These are phyloP conservation scores for Cynopterus brachyotis DNA, from an alignment of 2,113 vertebrate genomes.

Conservation along the genomic window DNA sequence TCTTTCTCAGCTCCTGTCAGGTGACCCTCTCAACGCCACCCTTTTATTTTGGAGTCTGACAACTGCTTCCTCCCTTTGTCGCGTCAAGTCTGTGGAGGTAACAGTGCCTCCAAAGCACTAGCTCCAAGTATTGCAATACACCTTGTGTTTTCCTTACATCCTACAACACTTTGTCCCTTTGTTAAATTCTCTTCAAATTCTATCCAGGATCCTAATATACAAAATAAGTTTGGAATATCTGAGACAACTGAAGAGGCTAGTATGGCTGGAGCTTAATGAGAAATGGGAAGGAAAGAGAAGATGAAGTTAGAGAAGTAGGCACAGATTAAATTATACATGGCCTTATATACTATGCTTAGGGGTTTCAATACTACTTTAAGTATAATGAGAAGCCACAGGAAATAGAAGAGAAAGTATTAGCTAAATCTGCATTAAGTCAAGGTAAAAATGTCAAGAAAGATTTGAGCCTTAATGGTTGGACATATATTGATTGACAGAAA, in stretches of 20 bases:
- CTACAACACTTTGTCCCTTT: not conserved
- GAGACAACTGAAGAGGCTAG: not conserved
- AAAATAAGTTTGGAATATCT: not conserved
- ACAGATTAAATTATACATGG: not conserved
- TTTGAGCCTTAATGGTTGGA: not conserved
- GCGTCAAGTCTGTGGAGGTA: not conserved
- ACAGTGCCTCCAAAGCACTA: not conserved
- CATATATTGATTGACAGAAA: not conserved
- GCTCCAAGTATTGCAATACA: not conserved
- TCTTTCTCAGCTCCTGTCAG: not conserved
- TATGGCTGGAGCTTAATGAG: not conserved
- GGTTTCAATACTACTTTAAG: not conserved
- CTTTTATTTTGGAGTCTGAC: not conserved
- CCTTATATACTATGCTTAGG: not conserved
- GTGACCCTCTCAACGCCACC: not conserved
- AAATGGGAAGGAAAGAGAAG: not conserved
- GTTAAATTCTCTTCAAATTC: not conserved
- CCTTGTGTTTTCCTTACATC: not conserved
- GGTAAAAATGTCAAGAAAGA: not conserved
- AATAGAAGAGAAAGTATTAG: not conserved
- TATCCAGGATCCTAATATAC: not conserved
- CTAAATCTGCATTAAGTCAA: constrained; percentile 4
- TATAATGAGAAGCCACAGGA: not conserved
- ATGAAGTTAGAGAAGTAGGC: not conserved
- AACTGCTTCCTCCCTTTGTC: not conserved